These are phyloP conservation scores for Hemiscyllium ocellatum DNA, from an alignment of 2,113 vertebrate species.

Conservation along the genomic window DNA sequence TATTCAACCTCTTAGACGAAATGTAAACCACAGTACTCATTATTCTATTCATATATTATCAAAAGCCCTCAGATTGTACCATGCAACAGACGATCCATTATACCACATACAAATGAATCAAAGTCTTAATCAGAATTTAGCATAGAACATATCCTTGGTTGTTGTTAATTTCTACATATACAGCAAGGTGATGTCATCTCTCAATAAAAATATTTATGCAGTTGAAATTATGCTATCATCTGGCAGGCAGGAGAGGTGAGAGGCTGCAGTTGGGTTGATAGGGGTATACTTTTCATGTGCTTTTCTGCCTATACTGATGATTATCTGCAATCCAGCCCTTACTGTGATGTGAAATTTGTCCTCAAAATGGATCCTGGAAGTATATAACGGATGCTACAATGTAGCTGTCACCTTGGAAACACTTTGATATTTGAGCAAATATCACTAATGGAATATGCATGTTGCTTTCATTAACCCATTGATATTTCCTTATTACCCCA, in stretches of 20 bases:
- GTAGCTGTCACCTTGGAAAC: constrained; percentile 15
- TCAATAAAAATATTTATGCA: neutral
- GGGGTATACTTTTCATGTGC: neutral
- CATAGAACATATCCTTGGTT: neutral
- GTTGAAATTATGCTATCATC: neutral
- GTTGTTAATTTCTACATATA: neutral
- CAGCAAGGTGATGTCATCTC: neutral
- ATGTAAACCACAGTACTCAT: neutral
- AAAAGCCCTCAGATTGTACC: neutral
- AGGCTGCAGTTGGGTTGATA: neutral
- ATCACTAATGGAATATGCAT: neutral
- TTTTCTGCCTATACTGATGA: neutral
- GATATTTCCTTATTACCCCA: neutral
- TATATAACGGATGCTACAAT: neutral
- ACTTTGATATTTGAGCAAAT: neutral
- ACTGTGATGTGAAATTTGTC: neutral
- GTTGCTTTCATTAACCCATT: neutral
- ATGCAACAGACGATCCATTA: neutral
- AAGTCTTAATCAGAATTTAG: neutral
- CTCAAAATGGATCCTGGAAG: constrained; percentile 13
- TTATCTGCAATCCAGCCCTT: neutral
- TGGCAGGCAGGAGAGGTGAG: neutral
- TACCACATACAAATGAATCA: neutral
- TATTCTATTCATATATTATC: neutral
- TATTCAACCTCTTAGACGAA: no score